Evolutionary conservation across 2,797 vertebrate species (phyloP).

Genomic region (Cheracebus regulus): DNA sequence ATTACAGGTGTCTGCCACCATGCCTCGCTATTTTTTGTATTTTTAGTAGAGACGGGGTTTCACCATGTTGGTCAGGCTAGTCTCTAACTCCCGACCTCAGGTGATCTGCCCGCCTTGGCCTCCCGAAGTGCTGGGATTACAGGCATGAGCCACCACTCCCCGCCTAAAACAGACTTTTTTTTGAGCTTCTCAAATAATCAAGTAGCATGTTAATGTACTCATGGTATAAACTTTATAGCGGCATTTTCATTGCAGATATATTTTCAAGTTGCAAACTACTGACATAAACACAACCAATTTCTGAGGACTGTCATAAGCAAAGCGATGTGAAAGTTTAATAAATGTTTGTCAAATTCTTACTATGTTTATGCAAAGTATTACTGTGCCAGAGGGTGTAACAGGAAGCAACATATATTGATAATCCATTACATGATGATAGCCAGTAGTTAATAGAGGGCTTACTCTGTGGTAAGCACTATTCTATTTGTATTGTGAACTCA

Average conservation of each 20-base stretch:
- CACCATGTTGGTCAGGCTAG: no score
- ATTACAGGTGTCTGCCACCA: no score
- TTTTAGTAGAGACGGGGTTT: no score
- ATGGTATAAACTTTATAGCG: background rate
- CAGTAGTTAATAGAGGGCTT: background rate
- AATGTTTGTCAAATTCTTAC: conserved; percentile 27
- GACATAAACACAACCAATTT: background rate
- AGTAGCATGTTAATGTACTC: background rate
- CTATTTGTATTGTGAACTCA: background rate
- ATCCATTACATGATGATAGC: background rate
- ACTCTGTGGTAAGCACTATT: background rate
- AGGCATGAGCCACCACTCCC: no score
- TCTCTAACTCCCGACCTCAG: no score
- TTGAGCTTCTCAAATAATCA: background rate
- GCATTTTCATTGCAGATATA: background rate
- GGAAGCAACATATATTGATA: background rate
- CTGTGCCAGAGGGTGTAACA: background rate
- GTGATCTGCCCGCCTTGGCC: no score
- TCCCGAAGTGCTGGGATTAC: no score
- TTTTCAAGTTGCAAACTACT: conserved; percentile 42
- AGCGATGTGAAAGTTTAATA: conserved; percentile 15
- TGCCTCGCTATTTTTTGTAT: no score
- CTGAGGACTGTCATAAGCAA: background rate
- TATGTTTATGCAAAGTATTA: background rate
- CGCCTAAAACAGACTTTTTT: background rate